Evolutionary conservation across 2,113 vertebrate genomes (phyloP).

Genomic region (Argyrosomus japonicus): DNA sequence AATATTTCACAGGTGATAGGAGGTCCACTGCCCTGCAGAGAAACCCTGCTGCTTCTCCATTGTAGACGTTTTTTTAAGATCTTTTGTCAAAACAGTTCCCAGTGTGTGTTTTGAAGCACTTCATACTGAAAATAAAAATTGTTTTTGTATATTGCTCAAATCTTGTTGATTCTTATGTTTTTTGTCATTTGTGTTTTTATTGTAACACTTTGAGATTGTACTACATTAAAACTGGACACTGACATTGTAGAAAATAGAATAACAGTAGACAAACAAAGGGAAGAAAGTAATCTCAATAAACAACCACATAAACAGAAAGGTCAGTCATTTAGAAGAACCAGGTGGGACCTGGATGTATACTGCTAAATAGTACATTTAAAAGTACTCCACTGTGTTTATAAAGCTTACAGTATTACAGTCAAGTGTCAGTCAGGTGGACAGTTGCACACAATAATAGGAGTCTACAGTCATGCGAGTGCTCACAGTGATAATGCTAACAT

Average conservation of each 20-base stretch:
- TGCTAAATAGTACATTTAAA: background rate
- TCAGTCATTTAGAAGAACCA: background rate
- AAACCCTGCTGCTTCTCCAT: conserved; percentile 57
- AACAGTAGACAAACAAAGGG: background rate
- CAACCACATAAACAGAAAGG: background rate
- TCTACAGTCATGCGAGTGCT: too few relatives aligned
- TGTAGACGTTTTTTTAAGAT: conserved; percentile 71
- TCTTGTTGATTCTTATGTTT: conserved; percentile 43
- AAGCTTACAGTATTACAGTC: too few relatives aligned
- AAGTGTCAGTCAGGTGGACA: too few relatives aligned
- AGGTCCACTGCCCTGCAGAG: conserved; percentile 42
- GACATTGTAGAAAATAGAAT: too few relatives aligned
- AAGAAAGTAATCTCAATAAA: background rate
- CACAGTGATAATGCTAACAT: too few relatives aligned
- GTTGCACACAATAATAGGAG: too few relatives aligned
- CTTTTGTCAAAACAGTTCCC: conserved; percentile 64
- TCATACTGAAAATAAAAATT: conserved; percentile 78
- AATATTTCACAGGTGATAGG: conserved; percentile 60
- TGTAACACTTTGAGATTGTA: background rate
- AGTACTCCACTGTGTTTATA: background rate
- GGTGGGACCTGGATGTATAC: too few relatives aligned
- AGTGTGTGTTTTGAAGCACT: conserved; percentile 79
- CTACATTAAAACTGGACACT: background rate
- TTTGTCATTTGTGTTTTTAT: background rate
- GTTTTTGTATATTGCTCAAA: conserved; percentile 83